Evolutionary conservation across 2,113 vertebrate genomes (phyloP).

Genomic region (Oryzias curvinotus): DNA sequence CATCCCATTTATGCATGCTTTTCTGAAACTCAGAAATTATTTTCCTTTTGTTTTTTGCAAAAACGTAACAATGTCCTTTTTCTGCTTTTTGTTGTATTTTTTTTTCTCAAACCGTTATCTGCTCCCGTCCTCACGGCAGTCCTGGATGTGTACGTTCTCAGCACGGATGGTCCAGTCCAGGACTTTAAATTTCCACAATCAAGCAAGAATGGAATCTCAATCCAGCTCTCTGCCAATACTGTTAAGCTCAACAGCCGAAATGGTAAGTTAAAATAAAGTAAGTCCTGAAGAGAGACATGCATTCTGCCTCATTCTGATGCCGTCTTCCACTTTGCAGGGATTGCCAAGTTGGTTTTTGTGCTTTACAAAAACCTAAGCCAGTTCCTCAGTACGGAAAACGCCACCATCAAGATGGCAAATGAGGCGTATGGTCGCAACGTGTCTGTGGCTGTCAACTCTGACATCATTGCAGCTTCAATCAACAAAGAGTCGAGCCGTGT

Average conservation of each 20-base stretch:
- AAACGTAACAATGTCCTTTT: constrained; percentile 2
- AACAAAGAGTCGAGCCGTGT: constrained; percentile 99
- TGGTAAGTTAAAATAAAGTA: constrained; percentile 76
- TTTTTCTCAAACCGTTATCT: constrained; percentile 1
- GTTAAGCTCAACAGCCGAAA: constrained; percentile 98
- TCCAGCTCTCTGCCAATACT: constrained; percentile 95
- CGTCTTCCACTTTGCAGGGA: constrained; percentile 70
- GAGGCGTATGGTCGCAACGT: constrained; percentile 86
- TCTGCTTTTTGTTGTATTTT: constrained; percentile 7
- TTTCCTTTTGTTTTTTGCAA: constrained; percentile 11
- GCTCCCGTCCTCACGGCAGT: constrained; percentile 71
- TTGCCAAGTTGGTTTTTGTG: constrained; percentile 97
- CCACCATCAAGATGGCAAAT: constrained; percentile 89
- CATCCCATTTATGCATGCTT: constrained; percentile 12
- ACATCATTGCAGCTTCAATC: constrained; percentile 96
- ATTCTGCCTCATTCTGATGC: neutral
- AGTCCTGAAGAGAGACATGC: neutral
- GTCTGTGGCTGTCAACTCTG: constrained; percentile 93
- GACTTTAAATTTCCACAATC: constrained; percentile 97
- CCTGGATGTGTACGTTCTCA: constrained; percentile 94
- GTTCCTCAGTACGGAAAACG: constrained; percentile 95
- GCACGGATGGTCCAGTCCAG: constrained; percentile 96
- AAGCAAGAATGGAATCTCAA: constrained; percentile 89
- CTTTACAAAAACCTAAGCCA: constrained; percentile 96
- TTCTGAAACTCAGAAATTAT: neutral